These are phyloP conservation scores for Pipistrellus pygmaeus DNA, from an alignment of 2,797 vertebrate genomes.

Conservation along the genomic window DNA sequence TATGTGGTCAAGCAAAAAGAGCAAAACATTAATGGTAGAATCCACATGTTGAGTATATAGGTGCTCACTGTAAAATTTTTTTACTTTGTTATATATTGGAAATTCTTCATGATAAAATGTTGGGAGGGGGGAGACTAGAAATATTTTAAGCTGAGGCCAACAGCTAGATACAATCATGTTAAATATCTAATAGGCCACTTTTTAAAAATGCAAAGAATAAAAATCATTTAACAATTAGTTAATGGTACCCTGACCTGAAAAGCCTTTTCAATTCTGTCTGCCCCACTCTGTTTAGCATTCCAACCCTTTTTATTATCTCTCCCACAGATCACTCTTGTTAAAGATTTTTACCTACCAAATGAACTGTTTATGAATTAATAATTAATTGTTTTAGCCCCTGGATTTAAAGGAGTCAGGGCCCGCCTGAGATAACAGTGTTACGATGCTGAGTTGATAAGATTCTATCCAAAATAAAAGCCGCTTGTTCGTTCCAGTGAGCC, in stretches of 20 bases:
- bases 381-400: slow-evolving; percentile 25
- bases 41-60: background rate
- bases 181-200: slow-evolving; percentile 52
- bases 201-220: slow-evolving; percentile 43
- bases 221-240: background rate
- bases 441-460: background rate
- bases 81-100: background rate
- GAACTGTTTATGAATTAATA: slow-evolving; percentile 9
- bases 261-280: background rate
- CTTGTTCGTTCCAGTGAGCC: background rate
- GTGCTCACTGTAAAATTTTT: background rate
- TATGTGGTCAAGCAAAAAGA: background rate
- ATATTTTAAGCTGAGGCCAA: slow-evolving; percentile 15
- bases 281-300: background rate
- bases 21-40: background rate
- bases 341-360: slow-evolving; percentile 56
- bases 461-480: background rate
- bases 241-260: background rate
- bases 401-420: background rate
- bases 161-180: background rate
- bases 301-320: background rate
- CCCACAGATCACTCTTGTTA: background rate
- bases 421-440: background rate
- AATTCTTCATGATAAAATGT: slow-evolving; percentile 37
- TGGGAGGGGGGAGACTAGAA: background rate